Percentiles rank a stretch among this genome's conserved stretches.
These are phyloP conservation scores for Boloria selene DNA, from an alignment of 2,888 invertebrate species.

Conservation along the genomic window DNA sequence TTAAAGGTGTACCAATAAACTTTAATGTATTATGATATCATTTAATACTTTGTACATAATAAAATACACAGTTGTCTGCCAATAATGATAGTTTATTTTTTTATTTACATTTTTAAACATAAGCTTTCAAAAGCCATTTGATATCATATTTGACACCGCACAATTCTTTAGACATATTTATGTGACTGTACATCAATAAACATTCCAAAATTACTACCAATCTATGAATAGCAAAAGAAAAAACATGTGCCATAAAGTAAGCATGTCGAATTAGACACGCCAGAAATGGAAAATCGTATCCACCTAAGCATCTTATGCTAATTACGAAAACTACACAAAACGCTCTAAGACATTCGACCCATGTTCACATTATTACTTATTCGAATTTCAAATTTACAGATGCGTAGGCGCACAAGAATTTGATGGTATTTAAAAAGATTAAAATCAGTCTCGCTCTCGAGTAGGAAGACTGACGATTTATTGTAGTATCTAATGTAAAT, in stretches of 20 bases:
- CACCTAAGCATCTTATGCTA: constrained; percentile 64
- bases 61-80: not conserved
- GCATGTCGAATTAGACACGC: constrained; percentile 63
- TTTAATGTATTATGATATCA: not conserved
- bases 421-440: constrained; percentile 68
- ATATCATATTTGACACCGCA: constrained; percentile 57
- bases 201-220: constrained; percentile 59
- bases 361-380: constrained; percentile 59
- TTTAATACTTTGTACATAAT: constrained; percentile 17
- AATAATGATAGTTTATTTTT: constrained; percentile 7
- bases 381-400: constrained; percentile 66
- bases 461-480: constrained; percentile 71
- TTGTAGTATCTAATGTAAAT: constrained; percentile 64
- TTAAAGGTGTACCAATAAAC: not conserved
- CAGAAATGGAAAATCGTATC: constrained; percentile 65
- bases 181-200: constrained; percentile 64
- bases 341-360: constrained; percentile 46
- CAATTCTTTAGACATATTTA: constrained; percentile 63
- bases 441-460: constrained; percentile 68
- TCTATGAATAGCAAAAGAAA: constrained; percentile 54
- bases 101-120: constrained; percentile 37
- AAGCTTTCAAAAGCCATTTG: constrained; percentile 50
- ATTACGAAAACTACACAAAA: constrained; percentile 55
- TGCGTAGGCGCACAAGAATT: constrained; percentile 73
- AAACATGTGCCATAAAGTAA: constrained; percentile 65